Evolutionary conservation across 2,888 invertebrate species (phyloP).

Genomic region (Bombylius discolor): DNA sequence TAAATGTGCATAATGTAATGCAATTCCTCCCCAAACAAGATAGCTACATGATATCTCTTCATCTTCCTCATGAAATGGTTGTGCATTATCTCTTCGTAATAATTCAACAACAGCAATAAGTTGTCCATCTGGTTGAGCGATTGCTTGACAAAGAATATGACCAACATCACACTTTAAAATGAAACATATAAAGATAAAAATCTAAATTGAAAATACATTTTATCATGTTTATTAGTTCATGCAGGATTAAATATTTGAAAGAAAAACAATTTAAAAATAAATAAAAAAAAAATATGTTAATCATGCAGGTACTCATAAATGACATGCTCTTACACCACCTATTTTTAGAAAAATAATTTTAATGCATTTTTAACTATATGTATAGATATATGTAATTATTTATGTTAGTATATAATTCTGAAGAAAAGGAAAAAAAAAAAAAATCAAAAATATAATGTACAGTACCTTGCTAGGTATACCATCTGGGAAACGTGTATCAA

Average conservation of each 20-base stretch:
- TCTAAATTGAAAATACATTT: not conserved
- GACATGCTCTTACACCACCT: too few species aligned
- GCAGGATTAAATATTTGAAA: too few species aligned
- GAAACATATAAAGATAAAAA: not conserved
- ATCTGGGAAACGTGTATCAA: constrained; percentile 41
- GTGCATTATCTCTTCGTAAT: constrained; percentile 41
- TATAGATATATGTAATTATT: not conserved
- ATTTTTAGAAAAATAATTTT: not conserved
- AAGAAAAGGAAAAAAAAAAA: too few species aligned
- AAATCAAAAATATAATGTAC: too few species aligned
- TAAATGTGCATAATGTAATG: constrained; percentile 54
- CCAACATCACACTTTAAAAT: constrained; percentile 31
- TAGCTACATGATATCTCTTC: constrained; percentile 54
- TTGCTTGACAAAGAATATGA: constrained; percentile 47
- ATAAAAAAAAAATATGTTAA: not conserved
- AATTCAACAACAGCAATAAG: constrained; percentile 55
- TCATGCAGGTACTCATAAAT: too few species aligned
- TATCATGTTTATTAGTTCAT: too few species aligned
- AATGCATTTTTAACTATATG: not conserved
- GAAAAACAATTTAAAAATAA: not conserved
- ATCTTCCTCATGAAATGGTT: constrained; percentile 50
- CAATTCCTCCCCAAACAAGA: constrained; percentile 56
- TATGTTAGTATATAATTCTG: too few species aligned
- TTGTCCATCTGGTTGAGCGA: constrained; percentile 49
- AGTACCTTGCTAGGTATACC: constrained; percentile 32